phyloP scores from a whole-genome alignment of 2,797 vertebrate species.

The Chelonia mydas region DNA sequence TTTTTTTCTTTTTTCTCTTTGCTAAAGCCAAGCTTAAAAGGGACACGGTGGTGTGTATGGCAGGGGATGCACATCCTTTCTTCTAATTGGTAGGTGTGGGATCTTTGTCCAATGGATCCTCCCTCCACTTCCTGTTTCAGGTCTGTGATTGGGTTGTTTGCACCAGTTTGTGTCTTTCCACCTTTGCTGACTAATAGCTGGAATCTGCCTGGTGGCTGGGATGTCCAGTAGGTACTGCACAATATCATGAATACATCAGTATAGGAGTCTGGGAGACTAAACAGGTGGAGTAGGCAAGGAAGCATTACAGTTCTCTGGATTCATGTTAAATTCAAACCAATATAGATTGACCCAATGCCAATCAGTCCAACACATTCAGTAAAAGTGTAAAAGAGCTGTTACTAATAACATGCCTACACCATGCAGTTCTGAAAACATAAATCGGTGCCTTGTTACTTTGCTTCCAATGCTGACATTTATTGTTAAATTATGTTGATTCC shows the following conservation, averaged over 20 bases:
- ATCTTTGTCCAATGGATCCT: background rate
- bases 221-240: accelerated
- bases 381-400: conserved; percentile 38
- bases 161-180: background rate
- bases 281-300: background rate
- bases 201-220: background rate
- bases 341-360: background rate
- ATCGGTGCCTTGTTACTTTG: conserved; percentile 44
- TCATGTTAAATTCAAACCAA: background rate
- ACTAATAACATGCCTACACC: background rate
- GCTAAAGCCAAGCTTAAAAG: background rate
- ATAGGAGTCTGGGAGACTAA: background rate
- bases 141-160: background rate
- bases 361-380: conserved; percentile 10
- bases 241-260: background rate
- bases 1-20: background rate
- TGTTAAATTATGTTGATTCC: conserved; percentile 61
- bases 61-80: background rate
- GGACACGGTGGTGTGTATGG: background rate
- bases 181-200: too few species aligned
- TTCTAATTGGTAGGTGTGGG: background rate
- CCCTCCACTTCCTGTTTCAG: background rate
- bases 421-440: conserved; percentile 13
- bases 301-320: background rate
- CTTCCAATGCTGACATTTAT: conserved; percentile 58